A percentile compares a stretch with the other conserved stretches of the same genome.
Evolutionary conservation across 2,797 vertebrate genomes (phyloP).

Genomic region (Miichthys miiuy): DNA sequence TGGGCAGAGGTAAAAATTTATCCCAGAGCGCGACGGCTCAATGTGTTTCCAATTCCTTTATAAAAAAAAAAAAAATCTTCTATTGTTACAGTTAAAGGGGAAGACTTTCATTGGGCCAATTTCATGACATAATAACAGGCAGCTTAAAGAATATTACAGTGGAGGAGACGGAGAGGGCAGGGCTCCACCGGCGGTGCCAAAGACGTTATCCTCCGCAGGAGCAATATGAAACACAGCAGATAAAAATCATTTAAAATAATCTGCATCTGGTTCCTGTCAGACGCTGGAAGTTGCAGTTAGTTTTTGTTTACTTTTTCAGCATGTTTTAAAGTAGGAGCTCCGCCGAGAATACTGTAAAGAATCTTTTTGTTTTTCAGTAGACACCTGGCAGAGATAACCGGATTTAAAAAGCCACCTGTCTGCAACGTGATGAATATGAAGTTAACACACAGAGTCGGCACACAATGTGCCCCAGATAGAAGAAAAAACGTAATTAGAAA

Average conservation of each 20-base stretch:
- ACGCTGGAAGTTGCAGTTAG: conserved; percentile 16
- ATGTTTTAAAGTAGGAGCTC: conserved; percentile 33
- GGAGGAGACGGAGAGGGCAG: conserved; percentile 33
- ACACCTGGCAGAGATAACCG: conserved; percentile 52
- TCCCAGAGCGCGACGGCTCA: conserved; percentile 47
- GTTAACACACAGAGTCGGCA: conserved; percentile 25
- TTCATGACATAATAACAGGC: conserved; percentile 64
- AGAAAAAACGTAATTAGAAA: conserved; percentile 42
- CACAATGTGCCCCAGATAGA: conserved; percentile 4
- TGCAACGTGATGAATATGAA: conserved; percentile 27
- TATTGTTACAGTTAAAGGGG: conserved; percentile 54
- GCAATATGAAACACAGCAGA: conserved; percentile 29
- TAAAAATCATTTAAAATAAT: conserved; percentile 39
- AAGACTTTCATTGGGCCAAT: conserved; percentile 63
- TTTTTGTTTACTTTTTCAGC: conserved; percentile 55
- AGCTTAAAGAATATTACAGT: conserved; percentile 40
- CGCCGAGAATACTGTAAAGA: conserved; percentile 3
- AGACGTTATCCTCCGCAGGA: conserved; percentile 27
- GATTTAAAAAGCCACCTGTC: conserved; percentile 60
- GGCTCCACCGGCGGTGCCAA: conserved; percentile 11
- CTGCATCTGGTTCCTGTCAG: conserved; percentile 55
- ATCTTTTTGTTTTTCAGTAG: conserved; percentile 11
- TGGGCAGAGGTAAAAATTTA: conserved; percentile 43
- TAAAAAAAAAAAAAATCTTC: conserved; percentile 29
- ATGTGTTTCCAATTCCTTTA: conserved; percentile 67